Conservation (phyloP, 2,888 invertebrate genomes). For the Tenthredo amoena region DNA sequence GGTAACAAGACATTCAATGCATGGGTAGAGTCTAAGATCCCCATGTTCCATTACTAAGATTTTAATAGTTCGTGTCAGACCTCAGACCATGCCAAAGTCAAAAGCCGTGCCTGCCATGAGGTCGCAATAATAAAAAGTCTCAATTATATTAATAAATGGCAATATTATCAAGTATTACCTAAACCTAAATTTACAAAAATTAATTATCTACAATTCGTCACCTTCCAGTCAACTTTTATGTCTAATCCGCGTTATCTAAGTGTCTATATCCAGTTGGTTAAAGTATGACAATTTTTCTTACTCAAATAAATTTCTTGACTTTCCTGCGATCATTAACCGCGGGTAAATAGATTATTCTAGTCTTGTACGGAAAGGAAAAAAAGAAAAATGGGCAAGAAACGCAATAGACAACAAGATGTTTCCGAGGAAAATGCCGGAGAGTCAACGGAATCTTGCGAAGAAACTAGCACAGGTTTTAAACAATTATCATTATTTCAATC, state of each 20-base stretch:
- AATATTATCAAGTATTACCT: not conserved
- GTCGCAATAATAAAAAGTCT: constrained; percentile 29
- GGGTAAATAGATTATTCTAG: not conserved
- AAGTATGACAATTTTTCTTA: not conserved
- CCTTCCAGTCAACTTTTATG: not conserved
- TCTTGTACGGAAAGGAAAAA: not conserved
- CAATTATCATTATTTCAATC: constrained; percentile 14
- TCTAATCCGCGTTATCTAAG: not conserved
- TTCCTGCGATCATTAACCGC: not conserved
- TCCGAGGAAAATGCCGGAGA: constrained; percentile 82
- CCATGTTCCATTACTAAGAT: not conserved
- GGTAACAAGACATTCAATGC: not conserved
- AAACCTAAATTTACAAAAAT: not conserved
- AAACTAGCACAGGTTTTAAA: constrained; percentile 74
- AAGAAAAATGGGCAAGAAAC: constrained; percentile 84
- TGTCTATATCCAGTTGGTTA: not conserved
- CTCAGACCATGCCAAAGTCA: constrained; percentile 28
- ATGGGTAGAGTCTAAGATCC: not conserved
- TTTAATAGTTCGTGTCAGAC: constrained; percentile 27
- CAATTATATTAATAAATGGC: not conserved
- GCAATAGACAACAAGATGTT: constrained; percentile 85
- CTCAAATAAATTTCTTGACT: not conserved
- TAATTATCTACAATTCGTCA: not conserved
- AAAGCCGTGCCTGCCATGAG: constrained; percentile 46
- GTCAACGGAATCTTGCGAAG: constrained; percentile 87